phyloP scores from a whole-genome alignment of 2,888 invertebrate species.

The Dryocosmus kuriphilus region DNA sequence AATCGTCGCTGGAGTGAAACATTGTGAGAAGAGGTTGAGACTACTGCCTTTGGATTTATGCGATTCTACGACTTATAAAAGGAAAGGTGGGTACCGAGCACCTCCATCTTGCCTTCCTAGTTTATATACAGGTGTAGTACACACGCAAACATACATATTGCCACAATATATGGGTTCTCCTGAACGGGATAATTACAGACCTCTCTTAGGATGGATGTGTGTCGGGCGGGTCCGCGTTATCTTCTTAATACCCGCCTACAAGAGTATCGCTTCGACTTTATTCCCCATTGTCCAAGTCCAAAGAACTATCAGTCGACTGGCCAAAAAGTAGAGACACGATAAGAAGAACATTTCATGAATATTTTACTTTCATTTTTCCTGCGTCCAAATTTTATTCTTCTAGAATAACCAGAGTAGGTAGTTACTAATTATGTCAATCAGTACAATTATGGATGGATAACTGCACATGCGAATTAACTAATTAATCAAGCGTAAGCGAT shows the following conservation, averaged over 20 bases:
- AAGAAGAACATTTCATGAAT: neutral
- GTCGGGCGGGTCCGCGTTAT: slow-evolving; percentile 68
- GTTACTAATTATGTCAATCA: neutral
- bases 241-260: slow-evolving; percentile 66
- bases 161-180: slow-evolving; percentile 49
- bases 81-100: slow-evolving; percentile 53
- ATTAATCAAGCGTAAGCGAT: slow-evolving; percentile 1
- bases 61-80: slow-evolving; percentile 53
- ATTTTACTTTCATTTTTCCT: too few relatives aligned
- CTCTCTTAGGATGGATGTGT: slow-evolving; percentile 68
- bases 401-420: too few relatives aligned
- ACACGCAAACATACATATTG: slow-evolving; percentile 33
- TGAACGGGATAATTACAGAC: slow-evolving; percentile 72
- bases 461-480: neutral
- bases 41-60: slow-evolving; percentile 62
- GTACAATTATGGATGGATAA: neutral
- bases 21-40: slow-evolving; percentile 26
- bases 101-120: slow-evolving; percentile 45
- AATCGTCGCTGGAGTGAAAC: neutral
- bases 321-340: neutral
- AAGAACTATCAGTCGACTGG: neutral
- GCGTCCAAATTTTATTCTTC: neutral
- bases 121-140: slow-evolving; percentile 25
- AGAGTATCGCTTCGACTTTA: slow-evolving; percentile 54
- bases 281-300: slow-evolving; percentile 50